phyloP scores from a whole-genome alignment of 2,797 vertebrate species.

The Gobionotothen gibberifrons region DNA sequence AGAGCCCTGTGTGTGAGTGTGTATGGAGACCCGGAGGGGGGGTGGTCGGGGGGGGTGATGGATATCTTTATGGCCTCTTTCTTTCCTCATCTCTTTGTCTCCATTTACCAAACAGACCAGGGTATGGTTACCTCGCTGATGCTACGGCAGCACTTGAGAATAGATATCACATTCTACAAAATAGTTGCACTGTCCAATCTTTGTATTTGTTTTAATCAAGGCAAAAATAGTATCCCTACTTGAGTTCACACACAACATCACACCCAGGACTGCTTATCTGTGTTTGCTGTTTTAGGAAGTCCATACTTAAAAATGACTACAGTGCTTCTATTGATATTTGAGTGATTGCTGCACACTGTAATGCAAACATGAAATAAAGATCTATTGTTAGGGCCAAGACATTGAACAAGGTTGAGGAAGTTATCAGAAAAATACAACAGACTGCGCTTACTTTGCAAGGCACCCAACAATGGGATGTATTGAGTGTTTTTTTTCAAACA shows the following conservation, averaged over 20 bases:
- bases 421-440: not conserved
- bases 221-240: conserved; percentile 36
- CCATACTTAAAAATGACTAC: conserved; percentile 24
- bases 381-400: conserved; percentile 7
- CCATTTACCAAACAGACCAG: conserved; percentile 74
- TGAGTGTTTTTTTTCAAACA: not conserved
- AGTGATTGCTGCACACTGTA: conserved; percentile 15
- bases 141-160: conserved; percentile 55
- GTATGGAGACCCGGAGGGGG: conserved; percentile 54
- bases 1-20: conserved; percentile 66
- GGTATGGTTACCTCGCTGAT: conserved; percentile 63
- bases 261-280: conserved; percentile 37
- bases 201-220: conserved; percentile 28
- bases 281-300: conserved; percentile 42
- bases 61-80: conserved; percentile 79
- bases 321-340: conserved; percentile 41
- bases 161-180: conserved; percentile 56
- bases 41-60: conserved; percentile 67
- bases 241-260: conserved; percentile 43
- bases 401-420: conserved; percentile 27
- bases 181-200: conserved; percentile 31
- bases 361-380: conserved; percentile 46
- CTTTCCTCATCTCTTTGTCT: conserved; percentile 78
- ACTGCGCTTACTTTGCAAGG: not conserved
- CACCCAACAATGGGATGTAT: not conserved